These are phyloP conservation scores for Ophion ellenae DNA, from an alignment of 2,888 invertebrate species.

Conservation along the genomic window DNA sequence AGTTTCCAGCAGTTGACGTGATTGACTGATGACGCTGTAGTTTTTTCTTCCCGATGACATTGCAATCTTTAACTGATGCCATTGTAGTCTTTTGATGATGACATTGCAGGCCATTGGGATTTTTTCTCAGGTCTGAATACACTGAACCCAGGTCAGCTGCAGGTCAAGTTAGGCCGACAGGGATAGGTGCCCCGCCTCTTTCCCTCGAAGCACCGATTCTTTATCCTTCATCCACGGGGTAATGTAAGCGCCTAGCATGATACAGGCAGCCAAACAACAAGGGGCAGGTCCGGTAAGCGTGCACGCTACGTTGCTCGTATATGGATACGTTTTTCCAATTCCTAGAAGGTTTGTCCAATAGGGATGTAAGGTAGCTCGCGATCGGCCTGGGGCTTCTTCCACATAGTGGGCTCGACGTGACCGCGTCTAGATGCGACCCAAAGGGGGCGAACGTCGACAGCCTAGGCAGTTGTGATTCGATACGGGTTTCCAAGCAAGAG, in stretches of 20 bases:
- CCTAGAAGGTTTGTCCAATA: conserved; percentile 1
- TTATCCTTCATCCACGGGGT: background rate
- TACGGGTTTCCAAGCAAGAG: conserved; percentile 33
- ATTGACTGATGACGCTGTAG: background rate
- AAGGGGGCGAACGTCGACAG: conserved; percentile 11
- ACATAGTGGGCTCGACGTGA: background rate
- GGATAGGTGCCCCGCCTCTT: background rate
- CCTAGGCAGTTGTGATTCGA: conserved; percentile 27
- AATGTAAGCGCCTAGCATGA: conserved; percentile 5
- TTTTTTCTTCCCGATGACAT: background rate
- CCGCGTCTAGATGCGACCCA: background rate
- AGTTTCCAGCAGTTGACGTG: background rate
- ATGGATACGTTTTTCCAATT: conserved; percentile 14
- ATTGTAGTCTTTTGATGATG: background rate
- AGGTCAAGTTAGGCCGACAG: no score
- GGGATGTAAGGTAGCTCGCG: background rate
- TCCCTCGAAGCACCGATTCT: background rate
- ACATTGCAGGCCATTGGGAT: no score
- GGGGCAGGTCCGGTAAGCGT: background rate
- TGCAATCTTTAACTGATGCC: background rate
- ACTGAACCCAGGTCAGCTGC: no score
- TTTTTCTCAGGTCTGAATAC: no score
- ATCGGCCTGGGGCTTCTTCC: conserved; percentile 1
- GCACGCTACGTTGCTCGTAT: background rate
- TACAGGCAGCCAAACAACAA: background rate